Conservation (phyloP, 2,113 vertebrate species). For the Parotia lawesii region DNA sequence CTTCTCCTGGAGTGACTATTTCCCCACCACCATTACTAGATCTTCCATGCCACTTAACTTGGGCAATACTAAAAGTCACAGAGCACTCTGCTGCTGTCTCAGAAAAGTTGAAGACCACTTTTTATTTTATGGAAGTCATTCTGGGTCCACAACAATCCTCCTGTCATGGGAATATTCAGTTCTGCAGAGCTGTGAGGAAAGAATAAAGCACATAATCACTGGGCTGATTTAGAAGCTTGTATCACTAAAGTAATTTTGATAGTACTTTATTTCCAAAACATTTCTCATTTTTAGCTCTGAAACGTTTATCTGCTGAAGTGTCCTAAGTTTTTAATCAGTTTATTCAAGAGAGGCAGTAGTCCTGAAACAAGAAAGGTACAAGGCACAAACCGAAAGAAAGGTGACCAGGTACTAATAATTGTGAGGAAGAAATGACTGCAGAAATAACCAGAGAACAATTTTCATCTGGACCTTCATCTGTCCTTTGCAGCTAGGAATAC, state of each 20-base stretch:
- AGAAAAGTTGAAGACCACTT: conserved; percentile 77
- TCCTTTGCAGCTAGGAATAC: background rate
- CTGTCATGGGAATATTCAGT: conserved; percentile 17
- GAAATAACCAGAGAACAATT: background rate
- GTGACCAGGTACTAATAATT: background rate
- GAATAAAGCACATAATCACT: background rate
- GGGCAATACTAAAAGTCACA: background rate
- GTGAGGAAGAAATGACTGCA: background rate
- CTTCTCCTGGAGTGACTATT: background rate
- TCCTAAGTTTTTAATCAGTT: background rate
- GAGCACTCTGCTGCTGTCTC: background rate
- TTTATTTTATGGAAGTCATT: conserved; percentile 76
- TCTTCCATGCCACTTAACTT: background rate
- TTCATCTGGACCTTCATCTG: background rate
- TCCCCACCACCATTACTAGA: background rate
- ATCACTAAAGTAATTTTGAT: background rate
- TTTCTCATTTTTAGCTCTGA: background rate
- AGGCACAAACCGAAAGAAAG: background rate
- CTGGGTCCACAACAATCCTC: conserved; percentile 75
- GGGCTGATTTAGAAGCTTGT: background rate
- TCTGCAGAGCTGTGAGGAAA: conserved; percentile 47
- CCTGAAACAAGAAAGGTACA: background rate
- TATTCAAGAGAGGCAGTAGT: background rate
- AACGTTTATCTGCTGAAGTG: background rate
- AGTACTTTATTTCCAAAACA: background rate